Base-by-base conservation (phyloP, 2,113 vertebrate species). In the Sprattus sprattus region DNA sequence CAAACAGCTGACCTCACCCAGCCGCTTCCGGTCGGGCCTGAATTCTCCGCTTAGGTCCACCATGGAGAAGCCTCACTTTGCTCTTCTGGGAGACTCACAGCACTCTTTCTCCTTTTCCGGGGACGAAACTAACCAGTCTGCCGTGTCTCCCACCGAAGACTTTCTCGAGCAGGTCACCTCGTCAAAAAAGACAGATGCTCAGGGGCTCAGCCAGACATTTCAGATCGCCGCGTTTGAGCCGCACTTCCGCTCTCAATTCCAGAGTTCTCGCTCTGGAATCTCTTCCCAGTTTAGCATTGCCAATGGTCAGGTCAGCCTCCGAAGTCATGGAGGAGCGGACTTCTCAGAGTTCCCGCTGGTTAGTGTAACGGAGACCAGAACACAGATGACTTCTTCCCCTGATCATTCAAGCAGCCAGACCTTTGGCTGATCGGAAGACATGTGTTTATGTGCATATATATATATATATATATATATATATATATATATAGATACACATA, bases 91-190 rank as follows among this genome's bases (percentile, higher is more conserved):
- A 89, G 98, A 99, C 92, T 97, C 98, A 46, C 98, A 99, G 93
- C 97, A 98, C 94, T 96, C 98, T 2, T 99, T 98, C 94, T 97
- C 97, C 67, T 99, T 99, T 95, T 97, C 97, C 92, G 97, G 97
- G 86, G 98, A 99, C 57, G 98, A 99, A 89, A 96, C 97, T 89
- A 96, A 97, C 90, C 97, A 98, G 88, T 93, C 96, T 75, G 97
- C 97, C 4, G 97, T 97, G 90, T 97, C 98, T 20, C 96, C 98
- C 6, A 96, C 97, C 11, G 97, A 99, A 92, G 98, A 99, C 95
- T 99, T 99, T 89, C 93, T 99, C 92, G 98, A 99, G 93, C 97
- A 99, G 94, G 98, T 98, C 90, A 96, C 97, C 28, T 96, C 97
- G 91, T 96, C 97, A 89, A 99, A 99, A 96, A 99, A 99, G 95